These are phyloP conservation scores for Amphiduros pacificus DNA, from an alignment of 2,888 invertebrate genomes.

Conservation along the genomic window DNA sequence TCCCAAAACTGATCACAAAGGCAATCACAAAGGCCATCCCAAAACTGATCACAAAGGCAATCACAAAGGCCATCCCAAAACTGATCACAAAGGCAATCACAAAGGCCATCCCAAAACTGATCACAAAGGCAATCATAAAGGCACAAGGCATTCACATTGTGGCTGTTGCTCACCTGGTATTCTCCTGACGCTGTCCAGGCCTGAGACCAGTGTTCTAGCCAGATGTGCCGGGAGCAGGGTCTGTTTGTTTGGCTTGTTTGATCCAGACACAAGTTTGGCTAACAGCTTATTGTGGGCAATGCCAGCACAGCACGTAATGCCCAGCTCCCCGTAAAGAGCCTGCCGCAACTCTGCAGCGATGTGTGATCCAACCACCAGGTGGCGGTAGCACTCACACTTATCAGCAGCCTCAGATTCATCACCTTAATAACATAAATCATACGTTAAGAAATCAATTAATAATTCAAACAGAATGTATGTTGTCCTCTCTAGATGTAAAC, in stretches of 20 bases:
- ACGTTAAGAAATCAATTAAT: no score
- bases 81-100: no score
- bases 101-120: no score
- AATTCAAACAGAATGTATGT: background rate
- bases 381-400: constrained; percentile 74
- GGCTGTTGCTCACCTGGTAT: no score
- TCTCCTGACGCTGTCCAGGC: background rate
- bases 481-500: background rate
- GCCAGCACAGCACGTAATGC: constrained; percentile 80
- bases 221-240: constrained; percentile 60
- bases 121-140: no score
- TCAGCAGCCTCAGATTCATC: no score
- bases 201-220: background rate
- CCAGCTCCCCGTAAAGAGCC: constrained; percentile 70
- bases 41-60: no score
- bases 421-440: no score
- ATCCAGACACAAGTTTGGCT: constrained; percentile 70
- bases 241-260: constrained; percentile 74
- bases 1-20: no score
- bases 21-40: no score
- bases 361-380: constrained; percentile 72
- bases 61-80: no score
- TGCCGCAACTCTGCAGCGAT: constrained; percentile 78
- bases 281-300: constrained; percentile 82
- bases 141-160: no score